These are phyloP conservation scores for Pristionchus japonicus DNA, from an alignment of 2,888 invertebrate genomes.

Conservation along the genomic window DNA sequence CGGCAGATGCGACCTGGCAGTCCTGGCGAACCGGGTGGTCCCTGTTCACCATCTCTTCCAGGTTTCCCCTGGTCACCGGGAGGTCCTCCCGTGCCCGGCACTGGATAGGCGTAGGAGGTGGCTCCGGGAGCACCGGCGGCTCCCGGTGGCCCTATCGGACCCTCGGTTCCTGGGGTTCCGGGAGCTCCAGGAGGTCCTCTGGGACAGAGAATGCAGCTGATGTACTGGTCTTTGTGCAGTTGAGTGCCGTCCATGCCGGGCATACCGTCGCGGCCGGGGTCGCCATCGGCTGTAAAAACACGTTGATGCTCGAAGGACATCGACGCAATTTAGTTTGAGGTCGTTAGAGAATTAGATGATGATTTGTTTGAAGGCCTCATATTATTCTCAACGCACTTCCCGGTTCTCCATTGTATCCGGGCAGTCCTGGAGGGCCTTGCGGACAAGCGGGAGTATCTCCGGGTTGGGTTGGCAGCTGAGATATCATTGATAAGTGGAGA, in stretches of 20 bases:
- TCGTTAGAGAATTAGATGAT: neutral
- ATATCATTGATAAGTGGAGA: neutral
- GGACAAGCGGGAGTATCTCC: neutral
- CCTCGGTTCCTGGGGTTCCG: neutral
- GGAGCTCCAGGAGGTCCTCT: neutral
- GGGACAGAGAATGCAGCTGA: neutral
- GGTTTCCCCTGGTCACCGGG: neutral
- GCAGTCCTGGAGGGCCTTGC: neutral
- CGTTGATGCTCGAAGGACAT: neutral
- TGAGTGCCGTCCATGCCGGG: neutral
- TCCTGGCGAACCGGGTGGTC: neutral
- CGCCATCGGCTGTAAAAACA: neutral
- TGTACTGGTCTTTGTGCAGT: neutral
- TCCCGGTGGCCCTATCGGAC: neutral
- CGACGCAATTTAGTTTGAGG: neutral
- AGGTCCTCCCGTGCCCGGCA: neutral
- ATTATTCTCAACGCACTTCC: neutral
- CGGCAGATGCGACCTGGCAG: neutral
- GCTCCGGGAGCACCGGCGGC: neutral
- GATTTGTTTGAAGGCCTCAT: neutral
- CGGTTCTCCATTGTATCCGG: neutral
- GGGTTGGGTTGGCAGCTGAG: neutral
- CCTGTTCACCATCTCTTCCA: neutral
- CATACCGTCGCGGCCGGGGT: neutral
- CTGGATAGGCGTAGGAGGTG: neutral